Evolutionary conservation across 2,888 invertebrate genomes (phyloP), one percentile per base, ranked within the genome.

Genomic region (Drosophila quasianomalipes): DNA sequence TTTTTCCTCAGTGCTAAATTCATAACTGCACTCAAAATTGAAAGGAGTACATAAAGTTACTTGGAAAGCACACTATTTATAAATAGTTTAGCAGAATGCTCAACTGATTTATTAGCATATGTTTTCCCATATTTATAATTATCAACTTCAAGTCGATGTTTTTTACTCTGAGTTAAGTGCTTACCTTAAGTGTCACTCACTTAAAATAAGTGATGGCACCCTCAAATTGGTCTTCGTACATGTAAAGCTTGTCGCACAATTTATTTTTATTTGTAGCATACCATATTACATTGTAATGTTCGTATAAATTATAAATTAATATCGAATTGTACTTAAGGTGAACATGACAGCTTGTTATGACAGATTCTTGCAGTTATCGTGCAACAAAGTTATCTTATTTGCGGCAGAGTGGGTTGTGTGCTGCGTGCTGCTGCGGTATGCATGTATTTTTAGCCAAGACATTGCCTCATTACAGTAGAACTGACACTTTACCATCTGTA

Each of bases 401-500:
- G 70, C 41, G 35, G 19, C 5, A 53, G 60, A 41, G 68, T n/a
- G 44, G 39, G 35, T 19, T 60, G 55, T 72, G 9, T 72, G 9
- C 49, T 47, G 22, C 22, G n/a, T 4, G 70, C 19, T 39, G 57
- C 28, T 55, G 54, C 9, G 9, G 28, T 22, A 30, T 22, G 58
- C 62, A 57, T 47, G 79, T 79, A 79, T 79, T 79, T 79, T 64
- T 83, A 83, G 83, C 49, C 67, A 41, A 59, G 59, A 47, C 71
- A 85, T 57, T 78, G 89, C 82, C 89, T 85, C 90, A 90, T 90
- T 85, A 85, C 85, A 90, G 85, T 73, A 57, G 51, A 78, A 55
- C 81, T 76, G 89, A 85, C 85, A 85, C 90, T 89, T 85, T 82
- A 67, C 73, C 67, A 66, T 67, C 66, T 53, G 67, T 64, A 68